These are phyloP conservation scores for Pavo muticus DNA, from an alignment of 2,113 vertebrate genomes.

Conservation along the genomic window DNA sequence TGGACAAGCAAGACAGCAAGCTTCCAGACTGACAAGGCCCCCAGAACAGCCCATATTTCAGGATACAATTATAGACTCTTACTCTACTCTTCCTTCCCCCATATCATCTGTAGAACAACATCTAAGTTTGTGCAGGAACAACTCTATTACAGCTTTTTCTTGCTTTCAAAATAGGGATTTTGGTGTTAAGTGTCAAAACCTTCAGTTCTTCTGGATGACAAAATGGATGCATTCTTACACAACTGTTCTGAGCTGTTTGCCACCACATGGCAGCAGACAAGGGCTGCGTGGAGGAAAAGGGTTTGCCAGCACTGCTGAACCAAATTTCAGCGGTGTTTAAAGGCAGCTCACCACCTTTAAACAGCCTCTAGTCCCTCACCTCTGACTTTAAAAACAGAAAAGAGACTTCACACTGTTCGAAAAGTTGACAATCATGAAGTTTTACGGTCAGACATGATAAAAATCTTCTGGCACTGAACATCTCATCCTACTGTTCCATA, in stretches of 20 bases:
- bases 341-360: background rate
- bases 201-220: background rate
- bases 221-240: fast-evolving
- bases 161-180: background rate
- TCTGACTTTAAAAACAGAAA: background rate
- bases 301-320: background rate
- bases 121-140: background rate
- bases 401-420: background rate
- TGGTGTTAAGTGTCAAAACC: background rate
- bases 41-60: fast-evolving
- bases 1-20: fast-evolving
- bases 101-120: fast-evolving
- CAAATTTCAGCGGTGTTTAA: background rate
- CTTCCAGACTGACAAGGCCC: background rate
- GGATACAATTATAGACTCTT: background rate
- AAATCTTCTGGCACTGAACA: background rate
- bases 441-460: background rate
- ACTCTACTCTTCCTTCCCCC: background rate
- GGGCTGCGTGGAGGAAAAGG: background rate
- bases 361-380: background rate
- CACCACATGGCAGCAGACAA: background rate
- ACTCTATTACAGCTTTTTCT: background rate
- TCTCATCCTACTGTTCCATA: background rate
- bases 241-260: background rate
- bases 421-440: background rate